phyloP scores from a whole-genome alignment of 2,888 invertebrate species.

The Cryptocheilus praepositus region DNA sequence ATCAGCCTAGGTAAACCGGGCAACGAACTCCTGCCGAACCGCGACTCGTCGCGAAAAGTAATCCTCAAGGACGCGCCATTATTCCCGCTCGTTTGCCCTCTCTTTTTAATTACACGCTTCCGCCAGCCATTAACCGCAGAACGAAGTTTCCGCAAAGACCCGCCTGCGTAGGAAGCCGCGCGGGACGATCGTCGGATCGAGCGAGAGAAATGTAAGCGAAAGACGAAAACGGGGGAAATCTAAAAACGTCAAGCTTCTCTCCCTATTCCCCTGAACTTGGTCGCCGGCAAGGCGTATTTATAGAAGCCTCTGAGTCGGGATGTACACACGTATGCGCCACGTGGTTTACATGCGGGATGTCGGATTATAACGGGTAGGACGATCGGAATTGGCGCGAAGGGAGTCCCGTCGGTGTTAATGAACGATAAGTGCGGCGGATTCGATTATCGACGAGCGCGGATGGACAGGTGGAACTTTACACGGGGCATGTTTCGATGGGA shows the following conservation, averaged over 20 bases:
- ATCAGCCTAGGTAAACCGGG: neutral
- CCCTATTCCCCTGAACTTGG: constrained; percentile 70
- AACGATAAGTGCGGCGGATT: neutral
- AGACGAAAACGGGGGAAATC: constrained; percentile 58
- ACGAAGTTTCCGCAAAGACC: constrained; percentile 39
- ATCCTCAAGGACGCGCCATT: constrained; percentile 57
- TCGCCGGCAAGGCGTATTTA: constrained; percentile 62
- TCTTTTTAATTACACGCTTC: constrained; percentile 70
- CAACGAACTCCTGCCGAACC: constrained; percentile 32
- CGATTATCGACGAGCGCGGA: neutral
- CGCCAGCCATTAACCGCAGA: constrained; percentile 49
- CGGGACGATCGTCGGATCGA: neutral
- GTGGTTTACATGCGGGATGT: constrained; percentile 53
- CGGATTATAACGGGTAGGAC: constrained; percentile 50
- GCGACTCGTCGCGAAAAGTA: constrained; percentile 36
- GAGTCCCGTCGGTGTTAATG: constrained; percentile 28
- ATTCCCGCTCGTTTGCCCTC: constrained; percentile 7
- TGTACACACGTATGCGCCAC: constrained; percentile 36
- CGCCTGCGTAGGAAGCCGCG: neutral
- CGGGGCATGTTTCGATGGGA: too few relatives aligned
- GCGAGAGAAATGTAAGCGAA: constrained; percentile 18
- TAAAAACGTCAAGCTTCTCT: constrained; percentile 58
- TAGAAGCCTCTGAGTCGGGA: constrained; percentile 49
- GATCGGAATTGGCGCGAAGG: constrained; percentile 12
- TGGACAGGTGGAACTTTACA: neutral